Conservation (phyloP, 1,140 invertebrate species). For the silkworm (Bombyx mori) region ASM3026992v2 NC_085121.1:7708501-7709000, state of each 20-base stretch:
- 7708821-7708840: background rate
- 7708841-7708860: background rate
- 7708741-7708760: slow-evolving; percentile 4
- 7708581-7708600: too few species aligned
- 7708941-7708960: slow-evolving; percentile 8
- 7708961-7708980: background rate
- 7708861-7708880: background rate
- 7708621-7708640: too few species aligned
- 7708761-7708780: background rate
- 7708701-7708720: slow-evolving; percentile 14
- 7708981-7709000: background rate
- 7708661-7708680: background rate
- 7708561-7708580: too few species aligned
- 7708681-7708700: slow-evolving; percentile 4
- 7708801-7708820: background rate
- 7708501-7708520: too few species aligned
- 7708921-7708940: slow-evolving; percentile 29
- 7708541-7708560: too few species aligned
- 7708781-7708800: background rate
- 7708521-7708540: too few species aligned
- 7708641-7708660: too few species aligned
- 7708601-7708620: too few species aligned
- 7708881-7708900: slow-evolving; percentile 56
- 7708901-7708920: slow-evolving; percentile 54
- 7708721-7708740: slow-evolving; percentile 4